phyloP scores from a whole-genome alignment of 37 sponge, comb jelly and placozoan genomes.

The Halichondria panicea region DNA sequence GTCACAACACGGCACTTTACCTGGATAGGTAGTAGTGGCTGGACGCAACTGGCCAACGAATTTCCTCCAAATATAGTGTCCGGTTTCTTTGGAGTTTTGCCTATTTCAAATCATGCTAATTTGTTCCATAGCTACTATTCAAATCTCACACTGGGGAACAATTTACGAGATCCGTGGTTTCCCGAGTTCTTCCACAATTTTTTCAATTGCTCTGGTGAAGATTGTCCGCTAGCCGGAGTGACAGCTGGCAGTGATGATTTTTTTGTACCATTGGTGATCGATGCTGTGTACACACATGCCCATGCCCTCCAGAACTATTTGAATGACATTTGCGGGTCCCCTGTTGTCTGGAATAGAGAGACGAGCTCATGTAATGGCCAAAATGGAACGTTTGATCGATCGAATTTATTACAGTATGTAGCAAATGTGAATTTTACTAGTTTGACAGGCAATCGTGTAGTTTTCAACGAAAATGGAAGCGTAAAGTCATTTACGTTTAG shows the following conservation, averaged over 20 bases:
- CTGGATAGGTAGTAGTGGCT: constrained; percentile 88
- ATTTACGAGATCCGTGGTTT: constrained; percentile 79
- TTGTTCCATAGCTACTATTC: constrained; percentile 71
- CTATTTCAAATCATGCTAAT: constrained; percentile 23
- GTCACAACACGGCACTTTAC: constrained; percentile 27
- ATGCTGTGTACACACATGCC: constrained; percentile 86
- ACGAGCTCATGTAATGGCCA: constrained; percentile 45
- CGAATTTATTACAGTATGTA: constrained; percentile 47
- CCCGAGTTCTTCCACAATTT: constrained; percentile 49
- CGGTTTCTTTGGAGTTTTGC: constrained; percentile 66
- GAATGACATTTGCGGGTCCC: constrained; percentile 65
- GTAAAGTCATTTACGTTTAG: constrained; percentile 50
- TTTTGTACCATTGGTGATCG: constrained; percentile 74
- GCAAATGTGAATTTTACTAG: constrained; percentile 49
- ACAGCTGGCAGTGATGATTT: constrained; percentile 45
- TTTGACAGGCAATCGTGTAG: constrained; percentile 33
- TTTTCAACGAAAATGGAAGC: constrained; percentile 65
- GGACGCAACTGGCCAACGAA: no score
- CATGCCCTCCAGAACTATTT: constrained; percentile 73
- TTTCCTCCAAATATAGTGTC: constrained; percentile 43
- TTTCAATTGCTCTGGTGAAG: constrained; percentile 43
- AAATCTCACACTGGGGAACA: constrained; percentile 44
- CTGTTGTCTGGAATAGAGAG: constrained; percentile 24
- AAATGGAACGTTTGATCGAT: constrained; percentile 26
- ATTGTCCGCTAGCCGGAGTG: constrained; percentile 12